Base-by-base conservation (phyloP, 2,797 vertebrate genomes). In the Halcyon badia region DNA sequence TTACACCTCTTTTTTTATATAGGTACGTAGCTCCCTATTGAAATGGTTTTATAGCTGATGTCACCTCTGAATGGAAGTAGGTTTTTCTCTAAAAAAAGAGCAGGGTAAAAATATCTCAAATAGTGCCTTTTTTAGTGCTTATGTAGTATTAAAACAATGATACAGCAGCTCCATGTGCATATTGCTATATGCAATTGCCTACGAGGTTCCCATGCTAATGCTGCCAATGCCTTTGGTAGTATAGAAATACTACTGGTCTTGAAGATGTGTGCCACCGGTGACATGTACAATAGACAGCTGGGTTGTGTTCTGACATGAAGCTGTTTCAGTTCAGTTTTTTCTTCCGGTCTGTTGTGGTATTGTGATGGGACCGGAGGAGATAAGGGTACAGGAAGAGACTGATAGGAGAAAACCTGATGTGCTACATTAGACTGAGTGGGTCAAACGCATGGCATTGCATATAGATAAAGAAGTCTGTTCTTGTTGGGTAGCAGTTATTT, bases 361-460 rank as follows among this genome's bases (percentile, higher is more conserved):
- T 95, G 65, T 95, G 88, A 87, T 96, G 81, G 73, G 71, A 56
- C 75, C 58, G 58, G 70, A 81, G 44, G 92, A 93, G 89, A 96
- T 97, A 93, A 91, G 44, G 87, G 82, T 96, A 90, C 91, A 96
- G 94, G 90, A 97, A 97, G 85, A 86, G 60, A 68, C 64, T 84
- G 78, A 89, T 89, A 93, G 4, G 56, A 86, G 70, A 93, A 95
- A 96, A 89, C 84, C 62, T 85, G 62, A 28, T 56, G 57, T 57
- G 51, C 72, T 87, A 28, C 31, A 14, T 88, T 87, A 83, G 65
- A 78, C 6, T 57, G 72, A 92, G 77, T 75, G 70, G 79, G 56
- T 91, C 80, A 93, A 83, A 97, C 54, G 30, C 65, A 69, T 75
- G 75, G 44, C 22, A 1, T 64, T 75, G 21, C 83, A 33, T 54